Evolutionary conservation across 2,888 invertebrate genomes (phyloP), one percentile per base, ranked within the genome.

Genomic region (Apomyelois bistriatella): DNA sequence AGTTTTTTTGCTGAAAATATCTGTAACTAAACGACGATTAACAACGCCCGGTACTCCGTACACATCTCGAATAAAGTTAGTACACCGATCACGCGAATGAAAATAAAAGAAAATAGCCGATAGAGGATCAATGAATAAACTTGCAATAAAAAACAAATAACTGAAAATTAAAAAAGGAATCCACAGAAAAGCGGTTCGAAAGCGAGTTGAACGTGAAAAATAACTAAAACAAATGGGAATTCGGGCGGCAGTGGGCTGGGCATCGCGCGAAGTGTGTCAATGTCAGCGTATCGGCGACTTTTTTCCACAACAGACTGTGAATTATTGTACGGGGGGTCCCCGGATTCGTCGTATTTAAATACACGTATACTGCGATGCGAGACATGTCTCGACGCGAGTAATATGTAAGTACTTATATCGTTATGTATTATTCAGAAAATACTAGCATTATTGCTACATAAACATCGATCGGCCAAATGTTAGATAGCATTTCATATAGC

Each of bases 221-320:
- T 62, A 66, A 70, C 63, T 68, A 76, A 77, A 79, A 70, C 67
- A 73, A 76, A 72, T 72, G 66, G 63, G 68, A 68, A 69, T 69
- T 66, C 62, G 72, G 68, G 66, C 60, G 65, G 62, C 63, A 67
- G 70, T 65, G 67, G 71, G 70, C 74, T 76, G 82, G 78, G 79
- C 80, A 73, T 70, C 72, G 68, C 68, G 70, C 65, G 73, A 86
- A 82, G 70, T 84, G 82, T 87, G 87, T 87, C 88, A 88, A 86
- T 87, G 88, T 84, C 88, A 81, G 68, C 74, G 71, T 74, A 76
- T 76, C 73, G 71, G 72, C 61, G 59, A 54, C 55, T 66, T 68
- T 72, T 76, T 79, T 72, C 61, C 62, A 59, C 63, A 64, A 51
- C 51, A 15, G 61, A 58, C 64, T 57, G 69, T 71, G 64, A 72